Conservation (phyloP, 2,113 vertebrate genomes). For the Tyrannus savana region DNA sequence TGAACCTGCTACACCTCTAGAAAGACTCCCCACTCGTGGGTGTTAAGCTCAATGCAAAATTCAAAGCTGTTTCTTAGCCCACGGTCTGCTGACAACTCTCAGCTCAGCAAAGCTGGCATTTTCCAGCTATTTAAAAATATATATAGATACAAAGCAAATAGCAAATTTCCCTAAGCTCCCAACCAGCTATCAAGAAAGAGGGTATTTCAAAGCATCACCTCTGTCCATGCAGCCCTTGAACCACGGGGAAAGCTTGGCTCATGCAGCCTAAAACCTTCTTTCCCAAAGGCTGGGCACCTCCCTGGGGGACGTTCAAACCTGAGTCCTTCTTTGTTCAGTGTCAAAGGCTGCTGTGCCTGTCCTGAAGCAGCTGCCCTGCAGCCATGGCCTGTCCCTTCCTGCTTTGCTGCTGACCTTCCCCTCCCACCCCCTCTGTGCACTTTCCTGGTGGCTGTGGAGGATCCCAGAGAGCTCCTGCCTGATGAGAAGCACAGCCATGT, state of each 20-base stretch:
- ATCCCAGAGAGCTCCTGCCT: not conserved
- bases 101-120: not conserved
- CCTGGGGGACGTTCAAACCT: not conserved
- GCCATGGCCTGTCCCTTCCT: fast-evolving
- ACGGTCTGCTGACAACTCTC: not conserved
- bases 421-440: not conserved
- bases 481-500: not conserved
- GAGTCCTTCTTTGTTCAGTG: not conserved
- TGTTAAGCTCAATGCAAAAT: not conserved
- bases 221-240: not conserved
- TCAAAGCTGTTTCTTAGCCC: not conserved
- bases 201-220: not conserved
- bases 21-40: not conserved
- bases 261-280: not conserved
- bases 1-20: not conserved
- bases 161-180: not conserved
- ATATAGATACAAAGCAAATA: not conserved
- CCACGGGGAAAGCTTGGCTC: not conserved
- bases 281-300: not conserved
- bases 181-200: not conserved
- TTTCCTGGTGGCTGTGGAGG: not conserved
- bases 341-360: fast-evolving
- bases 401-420: not conserved
- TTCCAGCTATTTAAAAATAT: not conserved
- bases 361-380: not conserved